A percentile compares a stretch with the other conserved stretches of the same genome.
These are phyloP conservation scores for Alethe castanea DNA, from an alignment of 2,113 vertebrate species.

Conservation along the genomic window DNA sequence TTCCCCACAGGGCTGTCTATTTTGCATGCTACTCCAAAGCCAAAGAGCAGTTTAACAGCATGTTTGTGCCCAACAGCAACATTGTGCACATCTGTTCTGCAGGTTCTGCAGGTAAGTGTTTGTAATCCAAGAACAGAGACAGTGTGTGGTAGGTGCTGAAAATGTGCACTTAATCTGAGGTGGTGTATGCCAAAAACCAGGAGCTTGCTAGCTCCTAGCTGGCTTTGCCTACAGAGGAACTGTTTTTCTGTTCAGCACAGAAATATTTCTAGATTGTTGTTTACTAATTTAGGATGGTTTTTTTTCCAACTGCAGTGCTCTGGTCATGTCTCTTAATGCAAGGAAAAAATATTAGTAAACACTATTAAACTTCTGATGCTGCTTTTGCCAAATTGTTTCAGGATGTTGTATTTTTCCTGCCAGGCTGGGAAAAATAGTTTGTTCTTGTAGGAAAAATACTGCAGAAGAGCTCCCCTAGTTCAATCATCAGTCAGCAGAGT, in stretches of 20 bases:
- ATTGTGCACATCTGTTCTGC: constrained; percentile 91
- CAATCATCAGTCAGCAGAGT: neutral
- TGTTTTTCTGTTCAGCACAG: neutral
- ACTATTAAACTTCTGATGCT: neutral
- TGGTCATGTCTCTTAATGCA: neutral
- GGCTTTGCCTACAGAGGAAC: neutral
- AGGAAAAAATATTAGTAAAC: neutral
- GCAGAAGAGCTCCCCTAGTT: neutral
- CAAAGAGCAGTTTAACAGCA: constrained; percentile 88
- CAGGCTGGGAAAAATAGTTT: neutral
- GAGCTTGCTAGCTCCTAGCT: neutral
- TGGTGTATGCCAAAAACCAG: neutral
- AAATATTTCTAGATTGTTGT: neutral
- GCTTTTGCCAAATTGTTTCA: neutral
- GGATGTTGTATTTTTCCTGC: neutral
- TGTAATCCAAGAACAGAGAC: neutral
- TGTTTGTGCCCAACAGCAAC: constrained; percentile 92
- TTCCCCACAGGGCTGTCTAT: constrained; percentile 87
- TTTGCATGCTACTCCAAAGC: constrained; percentile 96
- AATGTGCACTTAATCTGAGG: neutral
- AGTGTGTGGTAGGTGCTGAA: neutral
- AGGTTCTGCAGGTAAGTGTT: constrained; percentile 86
- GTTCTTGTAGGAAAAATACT: neutral
- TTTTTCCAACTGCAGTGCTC: neutral
- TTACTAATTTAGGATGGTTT: neutral